Base-by-base conservation (phyloP, 2,797 vertebrate species). In the Microchirus variegatus region DNA sequence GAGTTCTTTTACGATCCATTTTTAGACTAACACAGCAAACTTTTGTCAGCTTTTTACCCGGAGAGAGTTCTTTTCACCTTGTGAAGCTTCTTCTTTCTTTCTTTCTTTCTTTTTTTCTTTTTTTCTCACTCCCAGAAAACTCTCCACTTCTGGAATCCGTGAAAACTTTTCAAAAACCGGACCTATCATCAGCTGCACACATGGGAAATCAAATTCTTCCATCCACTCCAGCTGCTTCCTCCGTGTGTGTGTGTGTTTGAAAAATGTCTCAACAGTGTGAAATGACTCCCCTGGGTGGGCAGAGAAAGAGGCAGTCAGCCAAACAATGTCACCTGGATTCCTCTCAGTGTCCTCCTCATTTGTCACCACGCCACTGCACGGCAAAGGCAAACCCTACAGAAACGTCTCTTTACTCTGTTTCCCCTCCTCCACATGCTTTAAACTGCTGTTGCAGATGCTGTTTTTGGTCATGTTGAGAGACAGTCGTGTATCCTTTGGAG, bases 271-370 rank as follows among this genome's bases (percentile, higher is more conserved):
- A 73, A 61, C 58, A 48, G 78, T 86, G 76, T 88, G 80, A 90
- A 81, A 90, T 82, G 56, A 88, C 77, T 89, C 89, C 86, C 86
- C 62, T 81, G 83, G 83, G 87, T 85, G 77, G 68, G 78, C 83
- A 81, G 69, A 67, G 73, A 86, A 87, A 84, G n/a, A 83, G 86
- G 85, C 90, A 91, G 86, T 75, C 80, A 89, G 79, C 64, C 80
- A 73, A 59, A 82, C 70, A 80, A 79, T 80, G 83, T 89, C 84
- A 82, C 87, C 81, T 83, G 79, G 80, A 87, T 86, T 81, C 78
- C 61, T 53, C 19, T 80, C 72, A 52, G 9, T 76, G 82, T 84
- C 75, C 75, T n/a, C 63, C 78, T 85, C 82, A 77, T 91, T 88
- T 90, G 83, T 90, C 81, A 85, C 35, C 65, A 80, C 46, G 75